A percentile compares a stretch with the other conserved stretches of the same genome.
phyloP scores from a whole-genome alignment of 1,140 invertebrate species.

The Idris sp. region DNA sequence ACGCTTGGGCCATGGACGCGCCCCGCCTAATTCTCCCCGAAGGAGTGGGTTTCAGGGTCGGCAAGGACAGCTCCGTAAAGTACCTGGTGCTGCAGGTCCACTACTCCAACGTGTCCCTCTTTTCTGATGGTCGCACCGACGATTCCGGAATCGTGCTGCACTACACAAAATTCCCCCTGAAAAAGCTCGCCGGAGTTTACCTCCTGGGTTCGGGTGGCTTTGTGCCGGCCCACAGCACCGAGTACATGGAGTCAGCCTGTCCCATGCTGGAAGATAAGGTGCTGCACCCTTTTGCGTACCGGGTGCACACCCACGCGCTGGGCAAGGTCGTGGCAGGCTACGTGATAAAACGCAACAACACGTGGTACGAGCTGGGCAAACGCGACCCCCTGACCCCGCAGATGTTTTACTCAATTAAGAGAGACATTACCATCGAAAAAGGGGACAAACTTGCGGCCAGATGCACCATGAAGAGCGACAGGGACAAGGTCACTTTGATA shows the following conservation, averaged over 20 bases:
- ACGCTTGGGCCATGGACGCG: constrained; percentile 98
- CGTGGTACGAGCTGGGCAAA: constrained; percentile 93
- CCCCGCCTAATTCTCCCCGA: constrained; percentile 90
- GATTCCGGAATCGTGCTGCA: constrained; percentile 89
- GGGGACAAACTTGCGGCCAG: constrained; percentile 91
- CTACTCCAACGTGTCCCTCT: constrained; percentile 87
- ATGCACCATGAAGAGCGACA: constrained; percentile 92
- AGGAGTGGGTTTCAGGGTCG: constrained; percentile 90
- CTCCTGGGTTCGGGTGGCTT: constrained; percentile 89
- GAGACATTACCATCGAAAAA: constrained; percentile 80
- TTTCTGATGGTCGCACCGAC: constrained; percentile 87
- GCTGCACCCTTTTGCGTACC: constrained; percentile 96
- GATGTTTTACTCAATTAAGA: constrained; percentile 95
- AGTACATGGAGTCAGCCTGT: constrained; percentile 94
- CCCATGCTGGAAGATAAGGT: constrained; percentile 85
- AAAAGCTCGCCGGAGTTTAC: constrained; percentile 91
- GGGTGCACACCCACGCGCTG: constrained; percentile 94
- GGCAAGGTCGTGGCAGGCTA: constrained; percentile 94
- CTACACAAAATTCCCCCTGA: constrained; percentile 85
- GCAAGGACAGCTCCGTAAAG: constrained; percentile 84
- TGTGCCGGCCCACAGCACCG: constrained; percentile 84
- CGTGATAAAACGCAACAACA: constrained; percentile 82
- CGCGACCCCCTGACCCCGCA: constrained; percentile 94
- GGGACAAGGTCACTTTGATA: constrained; percentile 83
- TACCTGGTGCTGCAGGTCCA: constrained; percentile 96